Evolutionary conservation across 2,113 vertebrate genomes (phyloP).

Genomic region (Peromyscus californicus): DNA sequence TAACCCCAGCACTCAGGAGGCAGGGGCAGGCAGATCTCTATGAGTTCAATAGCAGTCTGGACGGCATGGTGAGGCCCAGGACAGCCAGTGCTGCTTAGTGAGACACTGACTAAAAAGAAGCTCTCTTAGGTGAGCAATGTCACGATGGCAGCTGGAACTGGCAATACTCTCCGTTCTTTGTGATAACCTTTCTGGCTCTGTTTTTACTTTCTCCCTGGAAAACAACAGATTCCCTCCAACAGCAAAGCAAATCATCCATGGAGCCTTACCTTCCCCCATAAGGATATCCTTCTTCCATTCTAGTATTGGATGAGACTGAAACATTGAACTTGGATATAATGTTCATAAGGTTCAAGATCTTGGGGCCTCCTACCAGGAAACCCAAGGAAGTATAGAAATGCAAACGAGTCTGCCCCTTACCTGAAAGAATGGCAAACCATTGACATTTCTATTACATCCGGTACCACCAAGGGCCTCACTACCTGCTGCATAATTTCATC

Average conservation of each 20-base stretch:
- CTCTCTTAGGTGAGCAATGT: neutral
- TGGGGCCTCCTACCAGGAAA: neutral
- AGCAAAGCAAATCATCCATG: neutral
- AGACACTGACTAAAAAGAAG: too few relatives aligned
- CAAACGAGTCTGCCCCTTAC: conserved; percentile 85
- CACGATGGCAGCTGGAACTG: neutral
- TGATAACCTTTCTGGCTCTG: conserved; percentile 9
- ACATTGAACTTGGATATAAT: neutral
- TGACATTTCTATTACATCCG: conserved; percentile 95
- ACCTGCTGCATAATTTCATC: conserved; percentile 99
- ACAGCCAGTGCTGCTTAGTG: neutral
- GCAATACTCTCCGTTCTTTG: neutral
- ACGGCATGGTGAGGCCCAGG: neutral
- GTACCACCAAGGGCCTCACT: conserved; percentile 95
- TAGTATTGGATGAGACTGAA: neutral
- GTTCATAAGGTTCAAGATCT: conserved; percentile 44
- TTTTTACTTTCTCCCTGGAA: conserved; percentile 2
- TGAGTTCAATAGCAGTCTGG: neutral
- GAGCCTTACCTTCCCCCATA: neutral
- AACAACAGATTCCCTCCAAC: neutral
- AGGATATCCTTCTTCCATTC: neutral
- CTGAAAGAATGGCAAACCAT: conserved; percentile 95
- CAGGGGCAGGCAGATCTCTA: neutral
- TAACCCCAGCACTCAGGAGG: too few relatives aligned
- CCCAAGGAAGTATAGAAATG: neutral